Base-by-base conservation (phyloP, 2,888 invertebrate species). In the Acrobasis repandana region DNA sequence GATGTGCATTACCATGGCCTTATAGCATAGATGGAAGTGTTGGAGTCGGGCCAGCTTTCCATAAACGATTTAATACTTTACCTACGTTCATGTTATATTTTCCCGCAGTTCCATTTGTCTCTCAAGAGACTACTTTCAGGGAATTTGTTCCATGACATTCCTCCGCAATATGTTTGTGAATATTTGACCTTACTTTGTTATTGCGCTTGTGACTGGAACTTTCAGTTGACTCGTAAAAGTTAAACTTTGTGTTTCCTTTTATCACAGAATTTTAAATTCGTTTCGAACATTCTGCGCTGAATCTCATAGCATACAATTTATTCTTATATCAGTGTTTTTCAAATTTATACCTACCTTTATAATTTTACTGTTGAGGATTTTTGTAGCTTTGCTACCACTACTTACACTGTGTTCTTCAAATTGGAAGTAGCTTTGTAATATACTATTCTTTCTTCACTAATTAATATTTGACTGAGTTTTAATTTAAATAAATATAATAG, bases 21-120 rank as follows among this genome's bases (percentile, higher is more conserved):
- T 43, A 52, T 63, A 60, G 61, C 58, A 51, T 43, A 52, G 54
- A 14, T 54, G 61, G 49, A 56, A 50, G n/a, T 49, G 10, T 51
- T 67, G 67, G 65, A 62, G 3, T 16, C 15, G 9, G 10, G 65
- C 67, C 65, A 67, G 52, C 9, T 52, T 50, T 50, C 59, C 49
- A 65, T 64, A 65, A 63, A 62, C 59, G 50, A 59, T 58, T 64
- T 61, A 63, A 65, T 61, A 58, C 63, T 63, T 56, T 51, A 58
- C 58, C 61, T 59, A 56, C 48, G 51, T 16, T 52, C 54, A 52
- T 61, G 58, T 64, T 56, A 63, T 61, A 58, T 56, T 43, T 47
- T 60, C 49, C 38, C 51, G 43, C 56, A 51, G 36, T 56, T 36
- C 11, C 47, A n/a, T 59, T 43, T 52, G 20, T 46, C 28, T 33